A percentile compares a stretch with the other conserved stretches of the same genome.
phyloP scores from a whole-genome alignment of 2,113 vertebrate genomes.

The Callithrix jacchus region DNA sequence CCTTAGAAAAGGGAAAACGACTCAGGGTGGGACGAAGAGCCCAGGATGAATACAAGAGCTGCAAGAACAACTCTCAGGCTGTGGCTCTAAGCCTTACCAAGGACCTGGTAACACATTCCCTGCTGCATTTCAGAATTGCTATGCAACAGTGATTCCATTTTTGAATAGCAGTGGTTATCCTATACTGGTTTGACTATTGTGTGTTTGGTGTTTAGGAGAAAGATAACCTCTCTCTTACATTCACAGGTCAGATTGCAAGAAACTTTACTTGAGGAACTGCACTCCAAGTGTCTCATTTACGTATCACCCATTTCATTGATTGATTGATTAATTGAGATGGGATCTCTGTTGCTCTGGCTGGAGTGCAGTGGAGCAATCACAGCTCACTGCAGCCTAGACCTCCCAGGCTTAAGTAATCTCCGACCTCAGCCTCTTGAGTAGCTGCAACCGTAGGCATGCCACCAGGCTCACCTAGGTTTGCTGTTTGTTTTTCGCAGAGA shows the following conservation, averaged over 20 bases:
- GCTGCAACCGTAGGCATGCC: too few relatives aligned
- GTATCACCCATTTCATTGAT: too few relatives aligned
- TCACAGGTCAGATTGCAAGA: neutral
- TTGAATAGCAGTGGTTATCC: neutral
- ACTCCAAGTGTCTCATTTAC: neutral
- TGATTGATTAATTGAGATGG: too few relatives aligned
- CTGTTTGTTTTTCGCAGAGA: too few relatives aligned
- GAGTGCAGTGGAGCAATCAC: rapidly evolving
- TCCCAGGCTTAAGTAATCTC: too few relatives aligned
- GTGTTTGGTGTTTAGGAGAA: neutral
- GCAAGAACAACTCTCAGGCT: neutral
- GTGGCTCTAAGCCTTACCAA: neutral
- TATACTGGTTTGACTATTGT: neutral
- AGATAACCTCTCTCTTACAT: neutral
- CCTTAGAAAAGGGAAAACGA: neutral
- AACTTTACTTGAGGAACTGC: neutral
- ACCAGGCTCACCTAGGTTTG: too few relatives aligned
- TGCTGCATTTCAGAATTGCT: neutral
- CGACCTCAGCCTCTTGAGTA: too few relatives aligned
- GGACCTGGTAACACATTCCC: neutral
- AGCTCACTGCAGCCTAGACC: too few relatives aligned
- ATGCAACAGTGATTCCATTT: neutral
- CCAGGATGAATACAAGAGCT: neutral
- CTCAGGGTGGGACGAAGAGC: neutral
- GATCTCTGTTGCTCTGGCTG: too few relatives aligned